phyloP scores from a whole-genome alignment of 1,140 invertebrate genomes.

The Contarinia nasturtii region DNA sequence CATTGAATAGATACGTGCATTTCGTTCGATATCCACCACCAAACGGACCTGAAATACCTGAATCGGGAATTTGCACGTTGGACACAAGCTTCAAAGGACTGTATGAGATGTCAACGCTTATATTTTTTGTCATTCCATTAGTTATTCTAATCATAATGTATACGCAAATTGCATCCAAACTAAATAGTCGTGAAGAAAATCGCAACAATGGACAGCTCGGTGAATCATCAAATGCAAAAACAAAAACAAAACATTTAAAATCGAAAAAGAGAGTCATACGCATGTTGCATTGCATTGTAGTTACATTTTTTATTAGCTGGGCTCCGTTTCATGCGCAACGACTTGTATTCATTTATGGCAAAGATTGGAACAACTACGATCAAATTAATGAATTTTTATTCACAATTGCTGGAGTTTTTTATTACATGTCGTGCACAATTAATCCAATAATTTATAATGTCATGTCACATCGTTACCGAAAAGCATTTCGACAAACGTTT shows the following conservation, averaged over 20 bases:
- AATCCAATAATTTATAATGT: conserved; percentile 86
- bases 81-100: conserved; percentile 35
- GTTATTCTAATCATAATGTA: conserved; percentile 58
- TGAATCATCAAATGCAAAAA: too few relatives aligned
- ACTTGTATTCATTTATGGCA: conserved; percentile 51
- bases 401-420: conserved; percentile 58
- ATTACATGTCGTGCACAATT: conserved; percentile 70
- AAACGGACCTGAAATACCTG: conserved; percentile 11
- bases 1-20: conserved; percentile 42
- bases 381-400: conserved; percentile 62
- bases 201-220: too few relatives aligned
- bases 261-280: too few relatives aligned
- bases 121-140: conserved; percentile 74
- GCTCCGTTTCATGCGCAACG: conserved; percentile 89
- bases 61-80: conserved; percentile 64
- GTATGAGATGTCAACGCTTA: conserved; percentile 55
- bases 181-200: too few relatives aligned
- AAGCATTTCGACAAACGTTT: conserved; percentile 54
- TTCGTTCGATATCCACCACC: conserved; percentile 46
- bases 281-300: conserved; percentile 73
- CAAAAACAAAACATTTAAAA: too few relatives aligned
- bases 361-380: conserved; percentile 34
- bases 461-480: conserved; percentile 67
- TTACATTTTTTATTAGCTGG: conserved; percentile 95
- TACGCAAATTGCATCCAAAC: conserved; percentile 14